Evolutionary conservation across 2,888 invertebrate genomes (phyloP).

Genomic region (Eilema sororculum): DNA sequence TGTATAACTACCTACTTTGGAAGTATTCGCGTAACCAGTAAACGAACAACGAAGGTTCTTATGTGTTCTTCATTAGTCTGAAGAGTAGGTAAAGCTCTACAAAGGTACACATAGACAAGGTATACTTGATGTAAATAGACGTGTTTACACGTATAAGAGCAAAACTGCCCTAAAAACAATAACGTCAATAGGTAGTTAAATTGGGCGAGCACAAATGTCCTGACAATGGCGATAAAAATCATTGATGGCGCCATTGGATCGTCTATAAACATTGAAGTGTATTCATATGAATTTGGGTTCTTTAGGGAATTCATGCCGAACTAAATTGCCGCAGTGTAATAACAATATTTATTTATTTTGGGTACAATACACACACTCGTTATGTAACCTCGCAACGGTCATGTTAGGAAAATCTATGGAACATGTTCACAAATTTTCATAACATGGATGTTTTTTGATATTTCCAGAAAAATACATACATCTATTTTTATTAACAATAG

Average conservation of each 20-base stretch:
- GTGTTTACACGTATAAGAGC: not conserved
- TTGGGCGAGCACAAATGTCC: not conserved
- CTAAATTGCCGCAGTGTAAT: not conserved
- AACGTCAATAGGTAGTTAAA: constrained; percentile 3
- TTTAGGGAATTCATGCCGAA: not conserved
- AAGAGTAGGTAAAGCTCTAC: too few species aligned
- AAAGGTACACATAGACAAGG: not conserved
- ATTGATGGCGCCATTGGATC: not conserved
- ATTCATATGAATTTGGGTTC: not conserved
- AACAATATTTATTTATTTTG: constrained; percentile 2
- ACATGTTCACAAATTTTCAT: not conserved
- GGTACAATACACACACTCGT: not conserved
- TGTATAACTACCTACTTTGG: too few species aligned
- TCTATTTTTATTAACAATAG: too few species aligned
- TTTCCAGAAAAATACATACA: not conserved
- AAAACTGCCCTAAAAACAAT: not conserved
- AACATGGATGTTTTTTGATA: not conserved
- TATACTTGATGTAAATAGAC: not conserved
- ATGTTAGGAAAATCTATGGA: not conserved
- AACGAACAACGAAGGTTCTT: too few species aligned
- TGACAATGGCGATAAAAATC: not conserved
- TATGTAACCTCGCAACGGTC: not conserved
- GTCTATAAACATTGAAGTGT: not conserved
- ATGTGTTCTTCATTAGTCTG: too few species aligned
- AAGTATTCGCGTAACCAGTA: too few species aligned